Evolutionary conservation across 1,140 invertebrate genomes (phyloP).

Genomic region (Drosophila willistoni): DNA sequence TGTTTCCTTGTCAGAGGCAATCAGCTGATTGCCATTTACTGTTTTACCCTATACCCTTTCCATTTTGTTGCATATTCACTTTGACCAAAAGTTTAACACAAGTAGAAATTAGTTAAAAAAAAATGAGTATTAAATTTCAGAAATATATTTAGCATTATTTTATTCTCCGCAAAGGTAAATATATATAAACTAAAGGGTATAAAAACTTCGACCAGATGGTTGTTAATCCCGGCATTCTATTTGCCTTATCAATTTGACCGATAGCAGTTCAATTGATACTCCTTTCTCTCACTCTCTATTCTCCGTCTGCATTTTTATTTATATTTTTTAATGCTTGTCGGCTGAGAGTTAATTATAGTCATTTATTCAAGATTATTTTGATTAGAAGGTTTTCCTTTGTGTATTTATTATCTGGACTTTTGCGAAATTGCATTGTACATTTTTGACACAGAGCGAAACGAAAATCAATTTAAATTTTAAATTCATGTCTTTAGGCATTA

Average conservation of each 20-base stretch:
- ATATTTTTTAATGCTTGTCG: constrained; percentile 20
- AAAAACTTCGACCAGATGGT: background rate
- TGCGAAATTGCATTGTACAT: constrained; percentile 40
- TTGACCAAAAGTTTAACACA: background rate
- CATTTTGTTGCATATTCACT: background rate
- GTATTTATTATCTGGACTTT: constrained; percentile 6
- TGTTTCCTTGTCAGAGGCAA: constrained; percentile 20
- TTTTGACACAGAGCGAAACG: background rate
- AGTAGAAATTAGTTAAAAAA: background rate
- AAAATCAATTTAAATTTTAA: background rate
- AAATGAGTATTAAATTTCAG: too few species aligned
- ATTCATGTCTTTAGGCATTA: too few species aligned
- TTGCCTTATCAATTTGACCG: constrained; percentile 66
- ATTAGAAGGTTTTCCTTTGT: constrained; percentile 42
- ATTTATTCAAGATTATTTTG: constrained; percentile 14
- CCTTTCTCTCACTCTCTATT: constrained; percentile 11
- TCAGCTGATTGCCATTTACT: constrained; percentile 42
- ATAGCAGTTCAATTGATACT: constrained; percentile 31
- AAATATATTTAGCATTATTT: too few species aligned
- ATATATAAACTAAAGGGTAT: background rate
- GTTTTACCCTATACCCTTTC: background rate
- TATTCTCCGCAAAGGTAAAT: too few species aligned
- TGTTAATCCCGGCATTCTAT: constrained; percentile 8
- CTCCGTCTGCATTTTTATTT: constrained; percentile 23
- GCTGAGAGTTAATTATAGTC: constrained; percentile 10